Conservation (phyloP, 2,113 vertebrate species). For the Oryzias melastigma region DNA sequence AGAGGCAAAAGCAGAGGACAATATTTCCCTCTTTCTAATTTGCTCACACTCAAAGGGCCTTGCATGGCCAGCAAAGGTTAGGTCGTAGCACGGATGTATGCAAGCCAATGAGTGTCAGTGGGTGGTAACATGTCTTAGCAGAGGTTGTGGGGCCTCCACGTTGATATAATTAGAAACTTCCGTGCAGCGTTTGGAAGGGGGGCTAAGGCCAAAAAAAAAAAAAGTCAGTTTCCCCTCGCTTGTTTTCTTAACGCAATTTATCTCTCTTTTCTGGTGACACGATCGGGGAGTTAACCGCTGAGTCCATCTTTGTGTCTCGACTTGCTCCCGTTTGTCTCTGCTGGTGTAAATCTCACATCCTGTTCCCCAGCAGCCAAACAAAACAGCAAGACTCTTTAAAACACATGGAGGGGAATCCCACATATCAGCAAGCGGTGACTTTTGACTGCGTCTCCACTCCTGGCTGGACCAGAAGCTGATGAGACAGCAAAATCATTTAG, state of each 20-base stretch:
- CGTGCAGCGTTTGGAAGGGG: constrained; percentile 36
- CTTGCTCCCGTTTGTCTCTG: constrained; percentile 52
- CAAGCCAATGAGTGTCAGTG: constrained; percentile 38
- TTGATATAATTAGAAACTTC: constrained; percentile 77
- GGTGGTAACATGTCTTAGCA: constrained; percentile 46
- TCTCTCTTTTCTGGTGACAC: constrained; percentile 56
- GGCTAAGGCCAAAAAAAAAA: constrained; percentile 37
- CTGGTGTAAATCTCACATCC: constrained; percentile 66
- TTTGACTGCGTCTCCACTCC: constrained; percentile 16
- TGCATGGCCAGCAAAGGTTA: constrained; percentile 51
- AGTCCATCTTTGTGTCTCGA: constrained; percentile 59
- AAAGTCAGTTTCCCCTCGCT: constrained; percentile 48
- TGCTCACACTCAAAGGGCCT: constrained; percentile 73
- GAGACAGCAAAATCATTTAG: constrained; percentile 12
- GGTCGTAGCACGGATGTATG: constrained; percentile 24
- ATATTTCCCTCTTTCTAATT: constrained; percentile 75
- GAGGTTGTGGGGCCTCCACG: constrained; percentile 59
- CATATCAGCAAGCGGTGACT: constrained; percentile 20
- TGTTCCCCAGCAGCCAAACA: constrained; percentile 58
- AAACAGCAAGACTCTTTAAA: constrained; percentile 49
- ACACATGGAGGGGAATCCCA: constrained; percentile 54
- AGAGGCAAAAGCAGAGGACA: constrained; percentile 50
- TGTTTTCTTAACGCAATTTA: constrained; percentile 65
- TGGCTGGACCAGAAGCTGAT: constrained; percentile 14
- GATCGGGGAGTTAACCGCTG: constrained; percentile 47